Evolutionary conservation across 2,888 invertebrate species (phyloP).

Genomic region (Athripsodes cinereus): DNA sequence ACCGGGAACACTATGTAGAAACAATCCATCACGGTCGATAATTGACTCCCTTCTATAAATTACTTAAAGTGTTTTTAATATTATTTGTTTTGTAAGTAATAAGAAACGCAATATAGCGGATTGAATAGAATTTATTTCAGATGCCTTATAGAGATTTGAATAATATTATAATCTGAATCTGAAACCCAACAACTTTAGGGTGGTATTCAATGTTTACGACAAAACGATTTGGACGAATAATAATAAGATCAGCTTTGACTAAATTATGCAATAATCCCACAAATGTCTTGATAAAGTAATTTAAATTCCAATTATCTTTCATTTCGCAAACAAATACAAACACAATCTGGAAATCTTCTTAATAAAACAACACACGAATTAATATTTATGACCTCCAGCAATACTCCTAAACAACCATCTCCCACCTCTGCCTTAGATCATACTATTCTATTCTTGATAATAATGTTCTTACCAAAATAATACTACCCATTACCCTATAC

Average conservation of each 20-base stretch:
- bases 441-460: no score
- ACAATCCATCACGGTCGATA: no score
- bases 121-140: no score
- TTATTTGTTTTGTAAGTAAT: no score
- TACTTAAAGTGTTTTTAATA: no score
- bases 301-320: slow-evolving; percentile 14
- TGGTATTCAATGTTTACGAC: background rate
- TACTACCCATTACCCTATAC: no score
- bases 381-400: background rate
- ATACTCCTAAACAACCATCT: background rate
- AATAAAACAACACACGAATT: background rate
- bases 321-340: background rate
- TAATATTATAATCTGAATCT: background rate
- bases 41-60: no score
- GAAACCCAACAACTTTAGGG: background rate
- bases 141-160: no score
- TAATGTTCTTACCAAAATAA: no score
- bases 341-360: background rate
- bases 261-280: slow-evolving; percentile 9
- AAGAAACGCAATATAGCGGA: no score
- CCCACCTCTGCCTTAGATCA: no score
- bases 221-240: background rate
- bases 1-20: no score
- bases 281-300: slow-evolving; percentile 11
- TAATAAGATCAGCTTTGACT: background rate